A percentile compares a stretch with the other conserved stretches of the same genome.
These are phyloP conservation scores for Carollia perspicillata DNA, from an alignment of 2,113 vertebrate species.

Conservation along the genomic window DNA sequence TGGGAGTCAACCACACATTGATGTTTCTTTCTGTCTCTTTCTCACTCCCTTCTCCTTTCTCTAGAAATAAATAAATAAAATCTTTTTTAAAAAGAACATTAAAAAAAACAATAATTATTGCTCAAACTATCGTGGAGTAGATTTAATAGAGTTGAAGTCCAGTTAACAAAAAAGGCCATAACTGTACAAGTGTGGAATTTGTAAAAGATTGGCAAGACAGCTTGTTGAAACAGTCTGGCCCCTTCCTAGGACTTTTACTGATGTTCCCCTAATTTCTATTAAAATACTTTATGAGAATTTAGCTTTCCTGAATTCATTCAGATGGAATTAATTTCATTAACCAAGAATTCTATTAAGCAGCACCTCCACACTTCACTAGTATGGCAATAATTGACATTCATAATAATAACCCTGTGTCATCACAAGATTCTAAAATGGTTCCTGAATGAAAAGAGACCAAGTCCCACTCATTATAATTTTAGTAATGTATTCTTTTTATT, in stretches of 20 bases:
- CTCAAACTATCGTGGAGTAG: neutral
- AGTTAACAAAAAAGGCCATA: neutral
- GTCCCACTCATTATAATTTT: conserved; percentile 18
- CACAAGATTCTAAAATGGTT: conserved; percentile 28
- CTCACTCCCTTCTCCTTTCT: too few relatives aligned
- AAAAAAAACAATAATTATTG: neutral
- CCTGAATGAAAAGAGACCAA: neutral
- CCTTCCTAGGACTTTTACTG: neutral
- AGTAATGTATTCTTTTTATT: neutral
- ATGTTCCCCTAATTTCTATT: neutral
- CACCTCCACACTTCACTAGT: neutral
- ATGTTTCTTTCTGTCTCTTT: too few relatives aligned
- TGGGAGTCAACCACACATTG: too few relatives aligned
- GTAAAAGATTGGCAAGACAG: neutral
- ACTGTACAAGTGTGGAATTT: neutral
- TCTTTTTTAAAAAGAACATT: too few relatives aligned
- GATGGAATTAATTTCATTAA: conserved; percentile 42
- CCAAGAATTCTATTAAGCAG: conserved; percentile 17
- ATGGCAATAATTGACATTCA: conserved; percentile 26
- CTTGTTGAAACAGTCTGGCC: neutral
- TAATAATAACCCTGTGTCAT: neutral
- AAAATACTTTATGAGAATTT: neutral
- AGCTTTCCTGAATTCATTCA: neutral
- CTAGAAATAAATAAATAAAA: too few relatives aligned
- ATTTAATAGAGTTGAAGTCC: neutral